Evolutionary conservation across 2,888 invertebrate species (phyloP), one percentile per base, ranked within the genome.

Genomic region (Rotaria sp.): DNA sequence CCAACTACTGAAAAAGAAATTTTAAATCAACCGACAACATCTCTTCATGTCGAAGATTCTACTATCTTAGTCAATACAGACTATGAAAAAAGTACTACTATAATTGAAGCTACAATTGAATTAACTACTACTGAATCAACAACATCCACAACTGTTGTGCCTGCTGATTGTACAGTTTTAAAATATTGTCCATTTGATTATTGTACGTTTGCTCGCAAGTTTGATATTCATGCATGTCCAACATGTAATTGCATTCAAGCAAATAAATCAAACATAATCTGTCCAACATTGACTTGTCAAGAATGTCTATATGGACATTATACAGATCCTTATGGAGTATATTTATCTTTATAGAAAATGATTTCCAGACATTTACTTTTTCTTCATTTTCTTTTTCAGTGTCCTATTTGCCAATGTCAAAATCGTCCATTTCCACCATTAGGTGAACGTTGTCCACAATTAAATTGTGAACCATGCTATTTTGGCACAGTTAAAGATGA

Each of bases 401-500:
- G 86, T 85, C 52, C 80, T 4, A 59, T 67, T 75, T 86, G 86
- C 55, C 85, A 75, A 45, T 86, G 86, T 84, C 85, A 86, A 52
- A 48, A 52, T 52, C 84, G 86, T 67, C 86, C 86, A 30, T 85
- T 45, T 18, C 85, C 86, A 24, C 52, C 30, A 24, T 52, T 48
- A 30, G 74, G 85, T 84, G 85, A 86, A 59, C 85, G 80, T 41
- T 86, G 86, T 86, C 86, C 86, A 35, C 35, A 84, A 75, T 48
- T 86, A 24, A 75, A 85, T 41, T 86, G 86, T 59, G 59, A 74
- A 30, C 84, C 86, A 15, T 86, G 86, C 26, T 80, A 86, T 48
- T 86, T 85, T 59, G 86, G 86, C 8, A 75, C 86, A 45, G 85
- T 86, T 26, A 86, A 86, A 85, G 86, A 86, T 59, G 86, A 86